Conservation (phyloP, 2,113 vertebrate genomes). For the Anoura caudifer region DNA sequence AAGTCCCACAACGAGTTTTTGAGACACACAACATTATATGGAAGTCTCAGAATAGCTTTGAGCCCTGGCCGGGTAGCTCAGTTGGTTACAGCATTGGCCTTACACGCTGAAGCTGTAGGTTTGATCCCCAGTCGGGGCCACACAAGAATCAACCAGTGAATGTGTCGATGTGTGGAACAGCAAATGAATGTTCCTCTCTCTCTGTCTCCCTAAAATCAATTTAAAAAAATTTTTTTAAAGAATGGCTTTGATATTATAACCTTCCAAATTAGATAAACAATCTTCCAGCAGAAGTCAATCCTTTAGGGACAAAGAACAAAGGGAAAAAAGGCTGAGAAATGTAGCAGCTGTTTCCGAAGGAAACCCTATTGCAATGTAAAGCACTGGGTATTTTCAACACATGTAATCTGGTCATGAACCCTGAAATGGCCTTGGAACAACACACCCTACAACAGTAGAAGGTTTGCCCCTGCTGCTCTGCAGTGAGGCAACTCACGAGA, state of each 20-base stretch:
- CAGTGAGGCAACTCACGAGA: neutral
- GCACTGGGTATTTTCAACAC: neutral
- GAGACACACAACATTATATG: neutral
- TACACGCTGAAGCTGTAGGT: no score
- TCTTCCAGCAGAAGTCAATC: neutral
- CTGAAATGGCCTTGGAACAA: neutral
- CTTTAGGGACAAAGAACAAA: neutral
- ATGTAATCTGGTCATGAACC: neutral
- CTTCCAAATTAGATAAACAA: neutral
- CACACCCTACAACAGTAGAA: neutral
- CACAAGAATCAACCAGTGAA: no score
- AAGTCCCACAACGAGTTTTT: neutral
- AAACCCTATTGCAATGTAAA: neutral
- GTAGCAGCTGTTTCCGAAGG: neutral
- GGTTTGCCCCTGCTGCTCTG: neutral
- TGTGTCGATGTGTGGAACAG: no score
- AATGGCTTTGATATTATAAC: neutral
- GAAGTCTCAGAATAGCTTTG: conserved; percentile 5
- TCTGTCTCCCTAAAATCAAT: no score
- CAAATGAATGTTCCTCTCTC: no score
- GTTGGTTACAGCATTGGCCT: no score
- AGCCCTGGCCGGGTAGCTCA: neutral
- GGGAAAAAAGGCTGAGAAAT: neutral
- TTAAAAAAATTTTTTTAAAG: neutral
- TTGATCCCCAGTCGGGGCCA: no score